Base-by-base conservation (phyloP, 2,797 vertebrate genomes). In the Dromococcyx pavoninus region DNA sequence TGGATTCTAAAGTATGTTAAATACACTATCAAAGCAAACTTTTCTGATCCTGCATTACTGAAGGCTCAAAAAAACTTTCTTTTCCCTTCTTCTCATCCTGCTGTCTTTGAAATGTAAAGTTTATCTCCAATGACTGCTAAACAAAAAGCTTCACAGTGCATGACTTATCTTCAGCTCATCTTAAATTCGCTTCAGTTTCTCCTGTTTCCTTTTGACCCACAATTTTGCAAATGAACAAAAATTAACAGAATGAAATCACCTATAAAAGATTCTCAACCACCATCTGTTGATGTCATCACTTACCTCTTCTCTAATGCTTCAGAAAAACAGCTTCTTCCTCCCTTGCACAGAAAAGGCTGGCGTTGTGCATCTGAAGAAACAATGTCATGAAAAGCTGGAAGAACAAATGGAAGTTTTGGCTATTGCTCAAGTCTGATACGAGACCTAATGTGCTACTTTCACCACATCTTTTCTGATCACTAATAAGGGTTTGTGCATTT, bases 91-190 rank as follows among this genome's bases (percentile, higher is more conserved):
- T 92, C 74, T 91, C 53, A 77, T 89, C 35, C 56, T 69, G 11
- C 53, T 51, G 30, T 58, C 84, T 85, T 93, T 92, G 78, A 93
- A 92, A 89, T 91, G 41, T 70, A 75, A 90, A 84, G 14, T 89
- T 93, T 86, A 27, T 87, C 72, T 93, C 67, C 9, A 22, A 46
- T 82, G 53, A 32, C 27, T 51, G 43, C 44, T 82, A 64, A 61
- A 51, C 60, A 79, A 87, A 96, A 88, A 76, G 3, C 22, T 79
- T 91, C 70, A 83, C 17, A 58, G 17, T 30, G 7, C 23, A 56
- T 50, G 4, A 56, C 74, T 16, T 46, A 62, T 21, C 15, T 89
- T 84, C 30, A 78, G 24, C 44, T 72, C 6, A 71, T 87, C 78
- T 81, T 93, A 86, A 90, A 86, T 51, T 88, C 54, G 8, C 39